Percentiles rank a stretch among this genome's conserved stretches.
Conservation (phyloP, 2,888 invertebrate genomes). For the Electrophaes corylata region DNA sequence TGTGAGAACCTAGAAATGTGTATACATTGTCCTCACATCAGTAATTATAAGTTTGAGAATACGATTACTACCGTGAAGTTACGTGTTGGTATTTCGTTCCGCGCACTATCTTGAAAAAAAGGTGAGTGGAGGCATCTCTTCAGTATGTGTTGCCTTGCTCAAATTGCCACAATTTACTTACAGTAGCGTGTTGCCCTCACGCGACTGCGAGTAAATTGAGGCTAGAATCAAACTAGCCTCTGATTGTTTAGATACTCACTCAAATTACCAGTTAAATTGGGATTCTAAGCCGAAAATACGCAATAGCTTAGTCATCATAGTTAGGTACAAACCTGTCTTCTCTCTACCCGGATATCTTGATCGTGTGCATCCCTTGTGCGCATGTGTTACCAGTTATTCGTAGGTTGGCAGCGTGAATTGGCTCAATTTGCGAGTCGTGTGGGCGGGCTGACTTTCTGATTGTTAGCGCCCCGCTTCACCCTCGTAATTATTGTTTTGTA, state of each 20-base stretch:
- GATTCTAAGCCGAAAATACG: neutral
- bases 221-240: constrained; percentile 25
- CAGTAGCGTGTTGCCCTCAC: constrained; percentile 39
- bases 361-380: constrained; percentile 14
- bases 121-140: constrained; percentile 14
- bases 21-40: too few relatives aligned
- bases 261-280: constrained; percentile 36
- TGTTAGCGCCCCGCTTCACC: constrained; percentile 49
- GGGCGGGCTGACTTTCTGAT: constrained; percentile 42
- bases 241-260: constrained; percentile 45
- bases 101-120: neutral
- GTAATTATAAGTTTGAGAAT: neutral
- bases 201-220: too few relatives aligned
- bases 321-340: neutral
- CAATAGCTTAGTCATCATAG: neutral
- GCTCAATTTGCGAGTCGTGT: constrained; percentile 64
- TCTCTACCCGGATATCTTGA: neutral
- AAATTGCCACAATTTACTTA: constrained; percentile 69
- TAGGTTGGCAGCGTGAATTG: constrained; percentile 49
- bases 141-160: constrained; percentile 44
- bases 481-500: constrained; percentile 48
- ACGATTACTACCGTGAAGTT: neutral
- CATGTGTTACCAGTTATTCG: constrained; percentile 53
- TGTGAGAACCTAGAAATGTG: too few relatives aligned
- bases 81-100: constrained; percentile 1